These are phyloP conservation scores for Centropus unirufus DNA, from an alignment of 2,113 vertebrate genomes.

Conservation along the genomic window DNA sequence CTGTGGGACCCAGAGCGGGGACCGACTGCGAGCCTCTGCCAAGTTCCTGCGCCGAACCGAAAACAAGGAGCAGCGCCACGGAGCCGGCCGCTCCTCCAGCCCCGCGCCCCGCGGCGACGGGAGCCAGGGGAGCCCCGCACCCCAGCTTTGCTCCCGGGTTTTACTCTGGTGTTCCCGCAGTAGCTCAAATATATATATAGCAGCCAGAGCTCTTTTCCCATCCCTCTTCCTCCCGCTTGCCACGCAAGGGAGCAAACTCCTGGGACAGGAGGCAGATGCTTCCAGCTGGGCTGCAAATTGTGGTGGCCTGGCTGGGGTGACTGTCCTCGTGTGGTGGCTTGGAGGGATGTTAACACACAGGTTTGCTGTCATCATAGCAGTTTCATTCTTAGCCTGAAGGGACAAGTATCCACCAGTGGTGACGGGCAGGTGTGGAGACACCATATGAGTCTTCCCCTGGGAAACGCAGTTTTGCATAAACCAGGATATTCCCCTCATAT, in stretches of 20 bases:
- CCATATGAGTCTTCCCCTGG: neutral
- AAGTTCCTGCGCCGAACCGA: conserved; percentile 83
- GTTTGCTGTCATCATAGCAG: rapidly evolving
- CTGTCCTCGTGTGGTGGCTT: rapidly evolving
- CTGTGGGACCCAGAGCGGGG: conserved; percentile 80
- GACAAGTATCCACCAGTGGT: rapidly evolving
- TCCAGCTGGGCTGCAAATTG: conserved; percentile 14
- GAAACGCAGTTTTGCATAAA: neutral
- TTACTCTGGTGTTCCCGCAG: conserved; percentile 42
- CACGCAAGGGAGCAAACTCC: conserved; percentile 61
- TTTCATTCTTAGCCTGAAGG: neutral
- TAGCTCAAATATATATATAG: conserved; percentile 65
- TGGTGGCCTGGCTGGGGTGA: neutral
- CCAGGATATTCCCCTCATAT: neutral
- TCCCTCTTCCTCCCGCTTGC: neutral
- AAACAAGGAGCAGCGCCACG: conserved; percentile 81
- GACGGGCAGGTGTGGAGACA: neutral
- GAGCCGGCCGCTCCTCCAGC: conserved; percentile 78
- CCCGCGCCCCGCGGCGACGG: neutral
- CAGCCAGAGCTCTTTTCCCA: conserved; percentile 48
- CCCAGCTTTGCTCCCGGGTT: neutral
- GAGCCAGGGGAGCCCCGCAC: neutral
- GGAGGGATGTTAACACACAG: neutral
- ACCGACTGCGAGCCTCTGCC: conserved; percentile 79
- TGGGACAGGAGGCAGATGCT: neutral